Base-by-base conservation (phyloP, 2,888 invertebrate genomes). In the Drosophila sordidapex region DNA sequence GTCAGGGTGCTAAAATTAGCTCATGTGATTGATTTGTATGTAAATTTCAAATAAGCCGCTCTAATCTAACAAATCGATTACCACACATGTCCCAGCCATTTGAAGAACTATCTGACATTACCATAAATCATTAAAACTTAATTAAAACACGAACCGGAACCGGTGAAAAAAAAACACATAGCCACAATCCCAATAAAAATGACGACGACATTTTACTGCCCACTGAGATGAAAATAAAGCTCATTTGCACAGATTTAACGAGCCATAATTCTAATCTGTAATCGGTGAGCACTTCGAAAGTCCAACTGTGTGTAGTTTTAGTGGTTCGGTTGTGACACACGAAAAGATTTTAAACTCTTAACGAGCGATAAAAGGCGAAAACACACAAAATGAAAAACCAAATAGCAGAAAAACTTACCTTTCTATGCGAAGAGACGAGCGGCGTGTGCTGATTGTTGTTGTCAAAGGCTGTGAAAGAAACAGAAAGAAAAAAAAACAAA, bases 191-290 rank as follows among this genome's bases (percentile, higher is more conserved):
- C 43, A 35, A 51, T 18, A 33, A 54, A 31, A 67, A 51, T 36
- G 29, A 54, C 36, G 51, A 46, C 13, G 21, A 53, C 31, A 46
- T 38, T 56, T 38, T 48, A 38, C 58, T 57, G 48, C 70, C 68
- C 48, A 76, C 64, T 52, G 46, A 25, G 52, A 66, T 48, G 21
- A 63, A 74, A 81, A 76, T 70, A 57, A 60, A 87, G 81, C 79
- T 73, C 78, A 86, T 87, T 84, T 76, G 67, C 60, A 66, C 53
- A 54, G 60, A 54, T 60, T 86, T 86, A 73, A 87, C 64, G 79
- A 76, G 66, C 88, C 63, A 83, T 89, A 89, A 87, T 89, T 89
- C 86, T 85, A 80, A 86, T 86, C 90, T 80, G 56, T 78, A 74
- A 87, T 86, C 88, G 74, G 71, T 67, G 56, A 71, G 61, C 84